These are phyloP conservation scores for Cyanistes caeruleus DNA, from an alignment of 2,113 vertebrate species.

Conservation along the genomic window DNA sequence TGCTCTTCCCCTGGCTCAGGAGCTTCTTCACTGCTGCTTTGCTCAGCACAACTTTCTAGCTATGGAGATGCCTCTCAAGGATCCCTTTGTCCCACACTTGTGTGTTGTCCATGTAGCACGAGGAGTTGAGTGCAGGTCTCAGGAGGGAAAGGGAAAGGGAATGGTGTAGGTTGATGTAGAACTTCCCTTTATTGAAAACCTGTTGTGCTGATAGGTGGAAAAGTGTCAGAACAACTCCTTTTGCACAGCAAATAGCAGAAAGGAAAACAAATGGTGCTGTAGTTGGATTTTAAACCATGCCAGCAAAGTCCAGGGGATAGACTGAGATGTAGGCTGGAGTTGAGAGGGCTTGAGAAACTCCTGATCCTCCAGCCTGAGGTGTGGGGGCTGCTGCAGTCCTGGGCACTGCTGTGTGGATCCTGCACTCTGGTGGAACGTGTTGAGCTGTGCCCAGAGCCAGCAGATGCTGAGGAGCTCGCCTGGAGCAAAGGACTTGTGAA, in stretches of 20 bases:
- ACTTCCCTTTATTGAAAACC: background rate
- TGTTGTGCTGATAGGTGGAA: background rate
- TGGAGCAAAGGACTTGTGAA: slow-evolving; percentile 44
- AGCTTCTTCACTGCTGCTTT: background rate
- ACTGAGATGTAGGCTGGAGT: background rate
- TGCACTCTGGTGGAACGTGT: background rate
- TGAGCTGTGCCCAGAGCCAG: slow-evolving; percentile 44
- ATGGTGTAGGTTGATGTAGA: background rate
- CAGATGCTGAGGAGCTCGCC: background rate
- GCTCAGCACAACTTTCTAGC: background rate
- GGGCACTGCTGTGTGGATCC: background rate
- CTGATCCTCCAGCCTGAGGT: background rate
- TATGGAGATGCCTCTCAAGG: accelerated
- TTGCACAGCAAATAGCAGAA: background rate
- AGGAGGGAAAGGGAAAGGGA: background rate
- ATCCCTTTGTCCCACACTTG: background rate
- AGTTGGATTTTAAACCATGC: background rate
- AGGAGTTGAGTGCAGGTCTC: background rate
- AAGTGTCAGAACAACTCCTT: slow-evolving; percentile 7
- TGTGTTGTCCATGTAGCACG: accelerated
- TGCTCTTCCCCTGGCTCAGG: background rate
- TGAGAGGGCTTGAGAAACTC: background rate
- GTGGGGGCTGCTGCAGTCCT: background rate
- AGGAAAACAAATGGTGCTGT: background rate
- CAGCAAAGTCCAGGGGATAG: background rate